A percentile compares a stretch with the other conserved stretches of the same genome.
phyloP scores from a whole-genome alignment of 2,888 invertebrate genomes.

The Eupelmus urozonus region DNA sequence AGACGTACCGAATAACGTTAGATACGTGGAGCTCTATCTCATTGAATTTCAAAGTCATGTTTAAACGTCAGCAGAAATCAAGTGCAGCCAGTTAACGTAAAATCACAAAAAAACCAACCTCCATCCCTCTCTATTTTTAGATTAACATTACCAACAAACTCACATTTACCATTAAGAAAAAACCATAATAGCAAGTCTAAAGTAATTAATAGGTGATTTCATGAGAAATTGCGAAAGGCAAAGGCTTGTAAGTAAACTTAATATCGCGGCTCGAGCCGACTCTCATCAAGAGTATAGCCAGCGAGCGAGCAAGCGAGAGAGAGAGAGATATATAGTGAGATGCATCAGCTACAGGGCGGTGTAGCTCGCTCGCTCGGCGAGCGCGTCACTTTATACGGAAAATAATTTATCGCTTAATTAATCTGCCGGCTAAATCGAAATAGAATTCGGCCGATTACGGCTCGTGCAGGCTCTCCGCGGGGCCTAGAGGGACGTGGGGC shows the following conservation, averaged over 20 bases:
- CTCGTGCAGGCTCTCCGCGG: background rate
- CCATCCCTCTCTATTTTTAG: too few relatives aligned
- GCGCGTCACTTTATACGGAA: conserved; percentile 28
- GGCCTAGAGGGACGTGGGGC: background rate
- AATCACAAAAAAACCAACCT: too few relatives aligned
- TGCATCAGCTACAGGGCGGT: background rate
- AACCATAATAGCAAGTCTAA: background rate
- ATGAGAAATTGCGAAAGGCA: background rate
- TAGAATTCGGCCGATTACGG: conserved; percentile 42
- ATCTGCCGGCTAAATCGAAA: conserved; percentile 44
- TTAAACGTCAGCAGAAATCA: conserved; percentile 31
- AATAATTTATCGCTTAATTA: conserved; percentile 56
- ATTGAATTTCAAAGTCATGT: conserved; percentile 48
- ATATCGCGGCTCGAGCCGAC: background rate
- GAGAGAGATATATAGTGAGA: background rate
- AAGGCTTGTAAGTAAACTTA: background rate
- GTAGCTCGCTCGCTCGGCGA: background rate
- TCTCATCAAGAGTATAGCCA: background rate
- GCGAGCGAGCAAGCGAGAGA: background rate
- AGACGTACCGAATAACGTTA: conserved; percentile 41
- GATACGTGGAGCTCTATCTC: conserved; percentile 13
- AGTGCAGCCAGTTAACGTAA: too few relatives aligned
- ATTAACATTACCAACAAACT: too few relatives aligned
- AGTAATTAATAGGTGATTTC: background rate
- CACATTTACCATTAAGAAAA: too few relatives aligned